These are phyloP conservation scores for Meriones psammophilus DNA, from an alignment of 2,797 vertebrate genomes.

Conservation along the genomic window DNA sequence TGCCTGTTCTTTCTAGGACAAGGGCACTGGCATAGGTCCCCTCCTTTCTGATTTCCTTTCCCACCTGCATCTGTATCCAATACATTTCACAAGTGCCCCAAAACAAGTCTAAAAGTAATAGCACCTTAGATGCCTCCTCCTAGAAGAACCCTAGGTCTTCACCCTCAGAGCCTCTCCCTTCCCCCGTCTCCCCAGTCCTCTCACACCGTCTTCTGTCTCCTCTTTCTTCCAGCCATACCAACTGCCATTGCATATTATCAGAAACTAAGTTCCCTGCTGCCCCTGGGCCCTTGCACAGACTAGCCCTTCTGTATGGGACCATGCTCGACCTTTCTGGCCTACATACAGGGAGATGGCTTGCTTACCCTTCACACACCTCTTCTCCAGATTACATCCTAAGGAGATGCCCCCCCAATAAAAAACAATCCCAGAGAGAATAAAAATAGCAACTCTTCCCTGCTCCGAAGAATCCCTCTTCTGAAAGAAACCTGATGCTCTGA, in stretches of 20 bases:
- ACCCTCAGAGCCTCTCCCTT: fast-evolving
- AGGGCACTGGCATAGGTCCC: neutral
- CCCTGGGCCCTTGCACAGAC: neutral
- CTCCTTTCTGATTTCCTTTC: fast-evolving
- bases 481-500: neutral
- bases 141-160: neutral
- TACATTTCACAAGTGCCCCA: neutral
- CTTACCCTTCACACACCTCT: neutral
- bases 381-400: neutral
- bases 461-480: neutral
- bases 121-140: neutral
- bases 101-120: neutral
- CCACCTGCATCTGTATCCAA: neutral
- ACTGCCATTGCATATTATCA: neutral
- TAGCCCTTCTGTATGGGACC: fast-evolving
- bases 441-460: neutral
- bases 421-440: neutral
- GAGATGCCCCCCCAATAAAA: neutral
- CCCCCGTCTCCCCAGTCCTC: neutral
- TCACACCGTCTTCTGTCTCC: neutral
- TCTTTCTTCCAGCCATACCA: neutral
- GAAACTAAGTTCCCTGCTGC: neutral
- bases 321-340: neutral
- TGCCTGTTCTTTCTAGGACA: neutral
- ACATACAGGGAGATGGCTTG: neutral